Percentiles rank a stretch among this genome's conserved stretches.
Evolutionary conservation across 2,113 vertebrate genomes (phyloP).

Genomic region (Sapajus apella): DNA sequence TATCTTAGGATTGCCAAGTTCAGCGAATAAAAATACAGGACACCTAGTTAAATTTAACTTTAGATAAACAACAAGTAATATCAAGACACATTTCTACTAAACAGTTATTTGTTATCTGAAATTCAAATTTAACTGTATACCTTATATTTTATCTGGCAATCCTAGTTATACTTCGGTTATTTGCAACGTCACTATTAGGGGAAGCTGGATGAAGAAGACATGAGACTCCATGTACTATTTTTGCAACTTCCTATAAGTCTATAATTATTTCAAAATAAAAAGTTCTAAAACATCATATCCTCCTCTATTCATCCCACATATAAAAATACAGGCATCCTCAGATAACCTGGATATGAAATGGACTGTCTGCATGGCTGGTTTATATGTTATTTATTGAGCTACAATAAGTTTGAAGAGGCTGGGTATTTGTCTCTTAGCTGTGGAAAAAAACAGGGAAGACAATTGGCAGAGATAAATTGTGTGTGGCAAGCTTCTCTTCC

Average conservation of each 20-base stretch:
- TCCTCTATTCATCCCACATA: neutral
- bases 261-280: neutral
- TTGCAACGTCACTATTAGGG: neutral
- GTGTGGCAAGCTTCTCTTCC: neutral
- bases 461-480: neutral
- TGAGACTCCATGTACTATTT: neutral
- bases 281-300: neutral
- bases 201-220: neutral
- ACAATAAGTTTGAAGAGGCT: neutral
- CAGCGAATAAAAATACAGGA: conserved; percentile 18
- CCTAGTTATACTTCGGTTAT: neutral
- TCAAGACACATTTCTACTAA: neutral
- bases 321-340: neutral
- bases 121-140: neutral
- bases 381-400: neutral
- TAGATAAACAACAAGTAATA: neutral
- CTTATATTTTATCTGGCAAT: neutral
- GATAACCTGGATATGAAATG: neutral
- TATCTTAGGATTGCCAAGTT: neutral
- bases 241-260: neutral
- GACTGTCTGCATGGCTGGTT: neutral
- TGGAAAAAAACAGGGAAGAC: neutral
- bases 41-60: neutral
- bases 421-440: neutral
- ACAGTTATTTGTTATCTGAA: neutral